phyloP scores from a whole-genome alignment of 1,140 invertebrate genomes.

The Achroia grisella region DNA sequence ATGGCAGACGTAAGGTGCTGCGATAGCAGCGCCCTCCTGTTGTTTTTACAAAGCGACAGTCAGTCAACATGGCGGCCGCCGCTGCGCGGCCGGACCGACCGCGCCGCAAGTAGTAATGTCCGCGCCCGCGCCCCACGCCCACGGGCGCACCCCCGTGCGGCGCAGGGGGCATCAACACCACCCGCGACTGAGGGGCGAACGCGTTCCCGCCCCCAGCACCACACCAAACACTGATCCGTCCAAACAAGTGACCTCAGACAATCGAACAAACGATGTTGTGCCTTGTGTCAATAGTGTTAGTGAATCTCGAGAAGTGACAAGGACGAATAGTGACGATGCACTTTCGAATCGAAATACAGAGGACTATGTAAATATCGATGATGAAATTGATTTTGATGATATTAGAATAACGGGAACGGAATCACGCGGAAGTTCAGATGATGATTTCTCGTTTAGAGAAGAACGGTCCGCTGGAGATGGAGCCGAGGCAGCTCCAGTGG shows the following conservation, averaged over 20 bases:
- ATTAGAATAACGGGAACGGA: slow-evolving; percentile 44
- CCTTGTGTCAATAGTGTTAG: slow-evolving; percentile 71
- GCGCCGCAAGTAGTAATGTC: slow-evolving; percentile 63
- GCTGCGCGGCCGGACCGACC: slow-evolving; percentile 74
- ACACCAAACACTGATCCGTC: slow-evolving; percentile 73
- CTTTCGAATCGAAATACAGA: slow-evolving; percentile 64
- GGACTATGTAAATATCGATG: slow-evolving; percentile 53
- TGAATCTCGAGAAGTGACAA: slow-evolving; percentile 71
- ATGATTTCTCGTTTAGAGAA: slow-evolving; percentile 62
- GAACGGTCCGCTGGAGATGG: slow-evolving; percentile 60
- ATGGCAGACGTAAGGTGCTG: slow-evolving; percentile 35
- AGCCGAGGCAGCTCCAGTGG: slow-evolving; percentile 39
- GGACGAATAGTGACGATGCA: slow-evolving; percentile 71
- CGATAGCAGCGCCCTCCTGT: slow-evolving; percentile 63
- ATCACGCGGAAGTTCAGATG: slow-evolving; percentile 49
- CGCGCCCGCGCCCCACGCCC: slow-evolving; percentile 74
- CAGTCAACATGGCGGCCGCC: slow-evolving; percentile 71
- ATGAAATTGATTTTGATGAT: slow-evolving; percentile 53
- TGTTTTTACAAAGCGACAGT: slow-evolving; percentile 40
- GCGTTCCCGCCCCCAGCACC: slow-evolving; percentile 64
- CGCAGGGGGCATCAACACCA: slow-evolving; percentile 87
- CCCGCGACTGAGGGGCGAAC: slow-evolving; percentile 74
- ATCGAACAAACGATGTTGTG: slow-evolving; percentile 68
- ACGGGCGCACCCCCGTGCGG: slow-evolving; percentile 74
- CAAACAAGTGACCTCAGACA: slow-evolving; percentile 75